Evolutionary conservation across 2,113 vertebrate genomes (phyloP), one percentile per base, ranked within the genome.

Genomic region (Oncorhynchus kisutch): DNA sequence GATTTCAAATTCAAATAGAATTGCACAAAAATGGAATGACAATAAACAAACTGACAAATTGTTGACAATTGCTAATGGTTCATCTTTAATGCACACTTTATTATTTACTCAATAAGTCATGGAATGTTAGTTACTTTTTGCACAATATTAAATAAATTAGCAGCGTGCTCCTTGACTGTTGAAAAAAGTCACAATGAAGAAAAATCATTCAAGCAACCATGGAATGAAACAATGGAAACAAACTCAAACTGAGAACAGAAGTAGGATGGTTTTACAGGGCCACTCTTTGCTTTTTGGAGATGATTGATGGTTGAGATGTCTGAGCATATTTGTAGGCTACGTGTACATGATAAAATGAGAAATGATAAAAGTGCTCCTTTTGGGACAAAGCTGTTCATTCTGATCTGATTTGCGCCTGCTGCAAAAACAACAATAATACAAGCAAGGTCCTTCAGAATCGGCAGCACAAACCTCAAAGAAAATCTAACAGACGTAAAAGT

Each of bases 41-140:
- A 74, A 66, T 59, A 59, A 71, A 71, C 13, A 70, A 49, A 45
- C 71, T 72, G 76, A 76, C 69, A 87, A 60, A 22, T 59, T 67
- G 76, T 80, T 71, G 29, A 80, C 84, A 68, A 81, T 83, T 74
- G 72, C 18, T 78, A 72, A 80, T 66, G 77, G 70, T 78, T 81
- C 74, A 79, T 77, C 75, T 94, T 95, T 96, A 95, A 96, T 96
- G 94, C 94, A 96, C 92, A 92, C 94, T 93, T 94, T 92, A 95
- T 92, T 88, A 90, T 95, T 93, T 27, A 77, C 78, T 86, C 81
- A 80, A 79, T 78, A 94, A 88, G 91, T 95, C 94, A 94, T 86
- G 91, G 90, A 93, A 95, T 92, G 92, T 93, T 93, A 91, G 90
- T 93, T 92, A 94, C 93, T 84, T 84, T 81, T 84, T 84, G 74